Conservation (phyloP, 2,113 vertebrate genomes). For the Bostrychus sinensis region DNA sequence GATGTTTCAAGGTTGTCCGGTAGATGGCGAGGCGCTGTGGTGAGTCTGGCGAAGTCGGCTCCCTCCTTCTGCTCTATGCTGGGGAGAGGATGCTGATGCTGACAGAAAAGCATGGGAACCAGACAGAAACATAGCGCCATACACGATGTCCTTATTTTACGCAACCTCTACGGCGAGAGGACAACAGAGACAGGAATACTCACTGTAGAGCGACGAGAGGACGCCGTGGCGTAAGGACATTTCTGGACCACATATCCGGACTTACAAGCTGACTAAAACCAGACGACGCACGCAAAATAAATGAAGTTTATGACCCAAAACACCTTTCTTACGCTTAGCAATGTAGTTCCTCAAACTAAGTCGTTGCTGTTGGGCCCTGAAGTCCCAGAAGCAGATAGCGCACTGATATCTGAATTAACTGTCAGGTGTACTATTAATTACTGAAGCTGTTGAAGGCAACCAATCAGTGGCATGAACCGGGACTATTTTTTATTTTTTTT, state of each 20-base stretch:
- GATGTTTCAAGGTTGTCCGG: conserved; percentile 47
- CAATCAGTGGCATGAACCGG: conserved; percentile 40
- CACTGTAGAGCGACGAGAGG: neutral
- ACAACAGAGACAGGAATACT: neutral
- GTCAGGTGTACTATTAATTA: conserved; percentile 37
- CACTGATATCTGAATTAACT: conserved; percentile 29
- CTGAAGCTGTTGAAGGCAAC: neutral
- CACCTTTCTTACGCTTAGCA: conserved; percentile 12
- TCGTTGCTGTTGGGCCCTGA: conserved; percentile 58
- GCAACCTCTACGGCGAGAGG: neutral
- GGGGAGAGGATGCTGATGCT: conserved; percentile 42
- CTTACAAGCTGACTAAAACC: neutral
- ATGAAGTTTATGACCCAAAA: neutral
- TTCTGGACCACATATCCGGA: neutral
- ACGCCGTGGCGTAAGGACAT: conserved; percentile 10
- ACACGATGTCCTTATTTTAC: conserved; percentile 2
- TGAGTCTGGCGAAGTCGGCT: conserved; percentile 25
- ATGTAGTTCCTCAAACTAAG: conserved; percentile 54
- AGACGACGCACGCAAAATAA: neutral
- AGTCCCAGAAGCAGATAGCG: conserved; percentile 1
- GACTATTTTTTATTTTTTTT: too few species aligned
- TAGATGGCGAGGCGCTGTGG: conserved; percentile 66
- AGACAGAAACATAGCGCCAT: conserved; percentile 9
- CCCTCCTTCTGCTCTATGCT: conserved; percentile 20
- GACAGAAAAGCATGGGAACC: conserved; percentile 24